Percentiles rank a stretch among this genome's conserved stretches.
phyloP scores from a whole-genome alignment of 1,140 invertebrate genomes.

The Argopecten irradians region DNA sequence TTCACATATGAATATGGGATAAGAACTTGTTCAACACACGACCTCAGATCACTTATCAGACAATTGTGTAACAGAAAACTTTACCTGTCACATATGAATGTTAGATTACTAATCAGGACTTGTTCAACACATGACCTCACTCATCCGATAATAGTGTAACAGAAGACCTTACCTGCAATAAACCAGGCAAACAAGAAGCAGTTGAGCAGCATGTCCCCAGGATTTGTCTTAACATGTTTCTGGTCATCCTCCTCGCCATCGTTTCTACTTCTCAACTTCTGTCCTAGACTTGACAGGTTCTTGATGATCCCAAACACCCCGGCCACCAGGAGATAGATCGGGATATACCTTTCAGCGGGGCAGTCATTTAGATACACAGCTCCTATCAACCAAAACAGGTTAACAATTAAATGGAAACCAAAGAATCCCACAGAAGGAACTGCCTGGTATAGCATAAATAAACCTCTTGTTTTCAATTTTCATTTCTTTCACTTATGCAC shows the following conservation, averaged over 20 bases:
- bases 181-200: conserved; percentile 82
- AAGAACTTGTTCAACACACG: too few relatives aligned
- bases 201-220: conserved; percentile 25
- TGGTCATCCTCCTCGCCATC: conserved; percentile 78
- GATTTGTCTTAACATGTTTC: conserved; percentile 32
- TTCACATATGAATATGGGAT: too few relatives aligned
- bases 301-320: conserved; percentile 85
- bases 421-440: background rate
- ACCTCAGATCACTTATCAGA: too few relatives aligned
- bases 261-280: conserved; percentile 77
- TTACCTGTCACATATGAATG: too few relatives aligned
- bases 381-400: conserved; percentile 81
- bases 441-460: too few relatives aligned
- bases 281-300: conserved; percentile 82
- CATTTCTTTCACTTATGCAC: too few relatives aligned
- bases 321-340: conserved; percentile 89
- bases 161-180: conserved; percentile 61
- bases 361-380: conserved; percentile 88
- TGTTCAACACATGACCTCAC: too few relatives aligned
- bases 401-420: too few relatives aligned
- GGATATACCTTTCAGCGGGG: conserved; percentile 86
- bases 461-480: too few relatives aligned
- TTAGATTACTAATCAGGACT: too few relatives aligned
- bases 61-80: too few relatives aligned
- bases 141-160: too few relatives aligned